A percentile compares a stretch with the other conserved stretches of the same genome.
These are phyloP conservation scores for Lindbergichthys nudifrons DNA, from an alignment of 2,797 vertebrate genomes.

Conservation along the genomic window DNA sequence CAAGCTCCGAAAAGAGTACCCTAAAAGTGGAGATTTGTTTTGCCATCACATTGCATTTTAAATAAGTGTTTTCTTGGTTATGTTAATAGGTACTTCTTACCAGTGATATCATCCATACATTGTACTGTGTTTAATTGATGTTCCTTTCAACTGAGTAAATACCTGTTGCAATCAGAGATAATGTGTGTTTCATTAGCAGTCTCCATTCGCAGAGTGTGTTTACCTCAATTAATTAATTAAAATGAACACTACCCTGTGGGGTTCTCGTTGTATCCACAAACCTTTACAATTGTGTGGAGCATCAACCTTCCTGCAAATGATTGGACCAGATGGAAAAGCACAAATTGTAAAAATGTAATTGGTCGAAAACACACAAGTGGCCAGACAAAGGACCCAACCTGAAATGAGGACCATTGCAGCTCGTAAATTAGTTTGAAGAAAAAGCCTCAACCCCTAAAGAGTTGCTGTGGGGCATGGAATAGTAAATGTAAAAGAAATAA, in stretches of 20 bases:
- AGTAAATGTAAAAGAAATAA: too few relatives aligned
- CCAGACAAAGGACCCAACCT: neutral
- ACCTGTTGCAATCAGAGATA: neutral
- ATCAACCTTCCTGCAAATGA: neutral
- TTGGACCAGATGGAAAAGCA: neutral
- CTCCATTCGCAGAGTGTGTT: neutral
- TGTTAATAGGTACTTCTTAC: neutral
- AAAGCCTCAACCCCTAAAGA: too few relatives aligned
- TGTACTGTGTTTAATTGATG: too few relatives aligned
- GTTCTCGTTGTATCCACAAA: neutral
- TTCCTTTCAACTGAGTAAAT: neutral
- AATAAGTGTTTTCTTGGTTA: neutral
- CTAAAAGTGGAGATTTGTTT: neutral
- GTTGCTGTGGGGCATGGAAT: neutral
- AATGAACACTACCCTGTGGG: neutral
- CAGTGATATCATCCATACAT: neutral
- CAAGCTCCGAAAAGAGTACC: too few relatives aligned
- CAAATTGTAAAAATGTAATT: neutral
- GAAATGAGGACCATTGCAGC: neutral
- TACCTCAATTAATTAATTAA: slow-evolving; percentile 14
- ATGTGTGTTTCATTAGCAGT: neutral
- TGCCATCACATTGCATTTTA: neutral
- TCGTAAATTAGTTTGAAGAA: neutral
- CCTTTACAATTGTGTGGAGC: neutral
- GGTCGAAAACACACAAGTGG: neutral